Percentiles rank a stretch among this genome's conserved stretches.
phyloP scores from a whole-genome alignment of 1,140 invertebrate species.

The Euura saliciscinereae region DNA sequence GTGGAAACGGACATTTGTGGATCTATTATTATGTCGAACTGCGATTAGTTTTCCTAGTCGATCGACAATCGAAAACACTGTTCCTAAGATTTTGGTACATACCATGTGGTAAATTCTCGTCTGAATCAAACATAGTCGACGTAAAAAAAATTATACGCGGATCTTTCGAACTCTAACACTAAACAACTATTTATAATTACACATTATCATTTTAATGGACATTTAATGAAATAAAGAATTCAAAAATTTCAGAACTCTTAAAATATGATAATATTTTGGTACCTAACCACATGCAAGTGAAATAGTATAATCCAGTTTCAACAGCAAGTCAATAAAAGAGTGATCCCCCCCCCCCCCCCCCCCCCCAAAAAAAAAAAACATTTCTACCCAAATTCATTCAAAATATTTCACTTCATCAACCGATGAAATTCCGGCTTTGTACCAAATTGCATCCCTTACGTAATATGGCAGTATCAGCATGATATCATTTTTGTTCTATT shows the following conservation, averaged over 20 bases:
- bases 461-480: conserved; percentile 50
- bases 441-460: conserved; percentile 40
- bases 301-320: neutral
- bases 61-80: no score
- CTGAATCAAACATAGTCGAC: neutral
- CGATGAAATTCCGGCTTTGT: conserved; percentile 25
- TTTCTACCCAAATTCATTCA: neutral
- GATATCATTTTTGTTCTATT: conserved; percentile 33
- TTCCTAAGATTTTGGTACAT: no score
- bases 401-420: neutral
- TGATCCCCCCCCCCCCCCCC: no score
- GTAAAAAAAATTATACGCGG: neutral
- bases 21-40: neutral
- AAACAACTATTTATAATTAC: conserved; percentile 2
- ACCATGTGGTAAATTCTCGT: neutral
- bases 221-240: neutral
- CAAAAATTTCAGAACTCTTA: neutral
- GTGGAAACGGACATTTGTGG: no score
- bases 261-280: neutral
- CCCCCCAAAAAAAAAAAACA: no score
- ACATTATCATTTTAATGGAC: conserved; percentile 1
- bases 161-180: neutral
- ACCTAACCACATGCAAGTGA: neutral
- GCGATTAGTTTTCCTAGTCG: neutral
- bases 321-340: neutral